Evolutionary conservation across 2,888 invertebrate genomes (phyloP), one percentile per base, ranked within the genome.

Genomic region (Mayetiola destructor): DNA sequence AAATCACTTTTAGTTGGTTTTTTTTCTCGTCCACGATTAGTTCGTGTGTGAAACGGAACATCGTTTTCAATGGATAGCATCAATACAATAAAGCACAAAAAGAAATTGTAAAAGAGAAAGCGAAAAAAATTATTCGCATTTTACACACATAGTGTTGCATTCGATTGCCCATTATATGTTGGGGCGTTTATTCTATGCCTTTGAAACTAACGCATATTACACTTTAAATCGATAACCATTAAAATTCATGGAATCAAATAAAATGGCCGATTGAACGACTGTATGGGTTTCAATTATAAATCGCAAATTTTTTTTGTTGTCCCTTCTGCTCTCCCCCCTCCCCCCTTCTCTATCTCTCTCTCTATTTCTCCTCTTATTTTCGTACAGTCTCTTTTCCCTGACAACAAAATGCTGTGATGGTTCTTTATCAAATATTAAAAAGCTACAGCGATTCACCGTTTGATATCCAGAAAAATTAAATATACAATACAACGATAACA

Each of bases 201-300:
- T n/a, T n/a, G n/a, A n/a, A 27, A 16, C n/a, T n/a, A 27, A 48
- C 48, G 48, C 48, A 48, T 48, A 48, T 48, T 48, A 48, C 48
- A 48, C 48, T 48, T 48, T 48, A 27, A 48, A 48, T 48, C 48
- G 48, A 48, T 48, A 48, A 48, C 48, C 48, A 48, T 48, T 48
- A 48, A 27, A 23, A 48, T 48, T 48, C 48, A 48, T 27, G 16
- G 48, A 48, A 48, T 48, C 48, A 9, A 27, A 48, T 48, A 48
- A 48, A 48, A 48, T 48, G 27, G 48, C 48, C 48, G 48, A 48
- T 48, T 48, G 48, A 48, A 48, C 48, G 48, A 48, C 27, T 48
- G 48, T 27, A 48, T 48, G 48, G 27, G 48, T 48, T 48, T 48
- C 48, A 48, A 48, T 48, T 48, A 48, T 48, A 48, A 48, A 48